These are phyloP conservation scores for Listrodromus nycthemerus DNA, from an alignment of 2,888 invertebrate genomes.

Conservation along the genomic window DNA sequence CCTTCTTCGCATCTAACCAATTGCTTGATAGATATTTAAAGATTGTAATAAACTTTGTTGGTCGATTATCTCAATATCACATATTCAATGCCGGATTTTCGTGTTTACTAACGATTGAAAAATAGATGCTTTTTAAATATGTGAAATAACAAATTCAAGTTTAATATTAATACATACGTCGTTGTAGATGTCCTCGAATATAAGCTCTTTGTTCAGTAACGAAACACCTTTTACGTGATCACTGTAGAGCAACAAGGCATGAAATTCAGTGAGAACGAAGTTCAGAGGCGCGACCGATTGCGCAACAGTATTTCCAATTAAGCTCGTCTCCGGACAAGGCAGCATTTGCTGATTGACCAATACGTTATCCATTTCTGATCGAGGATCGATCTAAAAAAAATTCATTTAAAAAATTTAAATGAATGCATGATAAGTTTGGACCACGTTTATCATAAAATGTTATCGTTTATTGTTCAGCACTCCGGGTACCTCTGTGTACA, in stretches of 20 bases:
- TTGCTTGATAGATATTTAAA: neutral
- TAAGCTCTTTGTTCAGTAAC: slow-evolving; percentile 92
- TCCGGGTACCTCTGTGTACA: slow-evolving; percentile 89
- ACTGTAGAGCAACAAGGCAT: slow-evolving; percentile 92
- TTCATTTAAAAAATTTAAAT: slow-evolving; percentile 30
- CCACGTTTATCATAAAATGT: slow-evolving; percentile 72
- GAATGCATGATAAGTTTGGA: slow-evolving; percentile 76
- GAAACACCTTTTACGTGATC: slow-evolving; percentile 95
- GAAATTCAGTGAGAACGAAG: slow-evolving; percentile 95
- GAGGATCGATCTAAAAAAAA: slow-evolving; percentile 78
- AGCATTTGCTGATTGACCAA: slow-evolving; percentile 81
- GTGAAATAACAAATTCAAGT: neutral
- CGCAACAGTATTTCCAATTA: slow-evolving; percentile 75
- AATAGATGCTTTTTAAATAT: neutral
- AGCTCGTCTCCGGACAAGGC: slow-evolving; percentile 80
- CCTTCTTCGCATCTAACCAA: neutral
- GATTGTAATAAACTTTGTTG: neutral
- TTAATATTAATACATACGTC: slow-evolving; percentile 84
- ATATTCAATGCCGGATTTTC: neutral
- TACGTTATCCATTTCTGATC: slow-evolving; percentile 81
- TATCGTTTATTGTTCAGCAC: slow-evolving; percentile 71
- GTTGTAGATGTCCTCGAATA: slow-evolving; percentile 94
- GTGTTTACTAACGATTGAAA: neutral
- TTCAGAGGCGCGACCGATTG: slow-evolving; percentile 87
- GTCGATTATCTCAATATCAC: neutral